Conservation (phyloP, 2,888 invertebrate genomes). For the Nephrotoma guestfalica region DNA sequence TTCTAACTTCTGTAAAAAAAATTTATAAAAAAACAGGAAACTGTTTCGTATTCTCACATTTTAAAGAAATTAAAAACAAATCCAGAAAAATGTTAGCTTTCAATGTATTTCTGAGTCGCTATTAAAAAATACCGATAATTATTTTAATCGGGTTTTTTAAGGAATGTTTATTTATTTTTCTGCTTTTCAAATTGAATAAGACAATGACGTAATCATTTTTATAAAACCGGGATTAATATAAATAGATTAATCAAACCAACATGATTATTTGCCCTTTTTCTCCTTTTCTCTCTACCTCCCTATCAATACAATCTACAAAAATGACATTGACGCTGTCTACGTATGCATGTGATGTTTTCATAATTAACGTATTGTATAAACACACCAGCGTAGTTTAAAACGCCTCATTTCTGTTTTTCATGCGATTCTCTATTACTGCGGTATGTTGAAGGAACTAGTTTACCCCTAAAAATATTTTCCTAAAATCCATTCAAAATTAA, state of each 20-base stretch:
- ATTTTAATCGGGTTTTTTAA: background rate
- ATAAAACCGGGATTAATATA: background rate
- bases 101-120: background rate
- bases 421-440: background rate
- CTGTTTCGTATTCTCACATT: background rate
- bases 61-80: background rate
- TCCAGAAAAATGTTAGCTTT: background rate
- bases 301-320: background rate
- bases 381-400: background rate
- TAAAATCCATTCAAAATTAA: background rate
- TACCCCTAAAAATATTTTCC: background rate
- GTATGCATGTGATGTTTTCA: background rate
- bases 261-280: background rate
- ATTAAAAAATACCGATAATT: background rate
- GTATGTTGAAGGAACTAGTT: background rate
- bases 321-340: background rate
- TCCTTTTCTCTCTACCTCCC: background rate
- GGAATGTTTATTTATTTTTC: background rate
- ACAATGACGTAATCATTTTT: background rate
- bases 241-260: background rate
- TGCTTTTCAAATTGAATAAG: background rate
- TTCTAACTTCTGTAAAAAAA: background rate
- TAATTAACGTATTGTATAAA: background rate
- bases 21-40: background rate
- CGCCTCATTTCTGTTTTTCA: background rate